Evolutionary conservation across 1,140 invertebrate species (phyloP).

Genomic region (Megalopta genalis): DNA sequence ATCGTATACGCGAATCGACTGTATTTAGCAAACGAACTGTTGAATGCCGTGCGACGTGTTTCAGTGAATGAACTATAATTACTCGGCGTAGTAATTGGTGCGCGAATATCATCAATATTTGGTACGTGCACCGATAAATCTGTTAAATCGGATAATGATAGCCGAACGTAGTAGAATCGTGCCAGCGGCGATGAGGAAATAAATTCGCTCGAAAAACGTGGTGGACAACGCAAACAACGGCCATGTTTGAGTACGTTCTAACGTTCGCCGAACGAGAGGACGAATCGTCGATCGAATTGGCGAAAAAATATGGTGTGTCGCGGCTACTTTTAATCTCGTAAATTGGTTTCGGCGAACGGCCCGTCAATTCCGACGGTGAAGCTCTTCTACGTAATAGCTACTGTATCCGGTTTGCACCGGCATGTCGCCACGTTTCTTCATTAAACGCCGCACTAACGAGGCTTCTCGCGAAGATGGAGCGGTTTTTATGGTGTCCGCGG

Average conservation of each 20-base stretch:
- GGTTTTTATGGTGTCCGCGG: conserved; percentile 13
- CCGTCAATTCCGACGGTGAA: neutral
- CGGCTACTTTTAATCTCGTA: conserved; percentile 25
- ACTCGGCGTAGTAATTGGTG: too few species aligned
- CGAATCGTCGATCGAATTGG: neutral
- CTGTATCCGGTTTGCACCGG: neutral
- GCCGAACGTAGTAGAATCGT: too few species aligned
- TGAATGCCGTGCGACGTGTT: too few species aligned
- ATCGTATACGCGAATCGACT: too few species aligned
- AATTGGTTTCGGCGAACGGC: conserved; percentile 17
- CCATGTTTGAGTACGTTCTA: neutral
- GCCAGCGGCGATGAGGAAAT: too few species aligned
- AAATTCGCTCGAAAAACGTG: too few species aligned
- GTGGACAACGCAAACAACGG: too few species aligned
- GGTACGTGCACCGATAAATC: too few species aligned
- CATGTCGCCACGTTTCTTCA: conserved; percentile 26
- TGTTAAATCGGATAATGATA: too few species aligned
- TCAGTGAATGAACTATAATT: too few species aligned
- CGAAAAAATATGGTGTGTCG: conserved; percentile 1
- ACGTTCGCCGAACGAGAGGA: neutral
- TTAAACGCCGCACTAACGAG: conserved; percentile 21
- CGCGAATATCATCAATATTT: too few species aligned
- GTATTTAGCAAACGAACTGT: too few species aligned
- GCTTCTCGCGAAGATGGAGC: neutral
- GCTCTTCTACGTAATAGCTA: conserved; percentile 3